Evolutionary conservation across 2,888 invertebrate species (phyloP).

Genomic region (Heliconius hortense): DNA sequence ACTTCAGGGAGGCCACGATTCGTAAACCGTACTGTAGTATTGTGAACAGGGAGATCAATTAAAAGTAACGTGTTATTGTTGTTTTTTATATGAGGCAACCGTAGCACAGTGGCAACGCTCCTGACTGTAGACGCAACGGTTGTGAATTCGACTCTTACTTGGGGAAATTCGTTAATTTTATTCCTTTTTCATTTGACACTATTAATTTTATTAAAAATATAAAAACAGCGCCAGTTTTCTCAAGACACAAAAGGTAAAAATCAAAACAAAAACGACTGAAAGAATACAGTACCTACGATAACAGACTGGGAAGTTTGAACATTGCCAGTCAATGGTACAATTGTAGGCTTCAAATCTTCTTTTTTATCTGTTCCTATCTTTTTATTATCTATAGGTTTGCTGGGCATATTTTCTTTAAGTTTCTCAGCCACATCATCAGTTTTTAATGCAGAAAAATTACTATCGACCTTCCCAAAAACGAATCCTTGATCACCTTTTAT

Average conservation of each 20-base stretch:
- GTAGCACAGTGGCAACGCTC: no score
- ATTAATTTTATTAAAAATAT: background rate
- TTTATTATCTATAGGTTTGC: constrained; percentile 44
- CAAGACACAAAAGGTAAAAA: background rate
- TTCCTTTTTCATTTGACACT: background rate
- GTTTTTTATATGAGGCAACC: no score
- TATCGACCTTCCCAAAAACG: constrained; percentile 48
- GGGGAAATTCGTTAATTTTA: background rate
- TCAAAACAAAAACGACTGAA: background rate
- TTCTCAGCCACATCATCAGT: constrained; percentile 51
- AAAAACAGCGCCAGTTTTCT: background rate
- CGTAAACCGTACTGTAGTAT: no score
- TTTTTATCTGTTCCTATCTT: constrained; percentile 42
- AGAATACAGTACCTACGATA: constrained; percentile 43
- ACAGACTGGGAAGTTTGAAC: constrained; percentile 45
- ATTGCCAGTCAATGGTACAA: constrained; percentile 49
- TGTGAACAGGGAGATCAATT: no score
- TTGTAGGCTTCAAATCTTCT: constrained; percentile 53
- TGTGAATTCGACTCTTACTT: no score
- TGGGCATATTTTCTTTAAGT: constrained; percentile 59
- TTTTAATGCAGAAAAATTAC: constrained; percentile 48
- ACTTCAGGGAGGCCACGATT: no score
- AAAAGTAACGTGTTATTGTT: no score
- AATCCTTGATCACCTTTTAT: constrained; percentile 52
- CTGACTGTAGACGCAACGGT: no score